Evolutionary conservation across 2,797 vertebrate genomes (phyloP).

Genomic region (Loriculus beryllinus): DNA sequence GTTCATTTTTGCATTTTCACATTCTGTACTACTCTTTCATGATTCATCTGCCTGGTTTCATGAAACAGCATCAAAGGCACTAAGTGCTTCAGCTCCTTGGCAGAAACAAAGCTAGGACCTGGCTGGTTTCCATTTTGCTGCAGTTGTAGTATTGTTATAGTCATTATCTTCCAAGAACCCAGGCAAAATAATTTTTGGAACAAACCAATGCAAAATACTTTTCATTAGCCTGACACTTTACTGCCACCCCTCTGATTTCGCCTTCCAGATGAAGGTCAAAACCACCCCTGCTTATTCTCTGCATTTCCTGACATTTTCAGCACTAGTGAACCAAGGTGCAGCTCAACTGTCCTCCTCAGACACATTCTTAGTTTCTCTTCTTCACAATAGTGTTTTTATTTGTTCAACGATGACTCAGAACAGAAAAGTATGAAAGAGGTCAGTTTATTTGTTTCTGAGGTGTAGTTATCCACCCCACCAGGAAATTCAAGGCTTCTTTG

Average conservation of each 20-base stretch:
- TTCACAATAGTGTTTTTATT: not conserved
- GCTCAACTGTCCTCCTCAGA: not conserved
- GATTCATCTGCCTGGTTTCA: slow-evolving; percentile 1
- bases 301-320: not conserved
- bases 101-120: not conserved
- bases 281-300: not conserved
- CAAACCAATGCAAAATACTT: not conserved
- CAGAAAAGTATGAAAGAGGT: not conserved
- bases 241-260: not conserved
- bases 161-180: not conserved
- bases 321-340: not conserved
- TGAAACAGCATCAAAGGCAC: not conserved
- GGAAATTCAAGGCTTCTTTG: not conserved
- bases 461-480: slow-evolving; percentile 7
- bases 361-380: not conserved
- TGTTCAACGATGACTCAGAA: slow-evolving; percentile 7
- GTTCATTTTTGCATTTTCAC: not conserved
- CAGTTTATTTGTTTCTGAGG: not conserved
- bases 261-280: not conserved
- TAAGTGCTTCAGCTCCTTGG: not conserved
- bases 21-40: not conserved
- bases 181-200: not conserved
- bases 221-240: not conserved
- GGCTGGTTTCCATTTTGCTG: not conserved
- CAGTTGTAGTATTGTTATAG: not conserved